phyloP scores from a whole-genome alignment of 2,113 vertebrate genomes.

The Mesocricetus auratus region DNA sequence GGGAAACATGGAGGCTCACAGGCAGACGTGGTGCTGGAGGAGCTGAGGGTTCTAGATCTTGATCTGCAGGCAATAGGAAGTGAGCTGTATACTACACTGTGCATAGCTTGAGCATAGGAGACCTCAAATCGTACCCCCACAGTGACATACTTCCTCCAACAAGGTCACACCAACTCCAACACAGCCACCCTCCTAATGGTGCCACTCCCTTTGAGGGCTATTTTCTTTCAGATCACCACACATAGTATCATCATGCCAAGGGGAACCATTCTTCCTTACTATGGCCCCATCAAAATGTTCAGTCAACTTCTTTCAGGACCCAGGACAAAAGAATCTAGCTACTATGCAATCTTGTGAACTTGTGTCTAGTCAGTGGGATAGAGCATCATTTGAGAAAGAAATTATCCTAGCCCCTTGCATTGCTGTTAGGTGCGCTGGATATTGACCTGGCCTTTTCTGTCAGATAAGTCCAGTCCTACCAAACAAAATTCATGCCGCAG shows the following conservation, averaged over 20 bases:
- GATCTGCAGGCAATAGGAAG: neutral
- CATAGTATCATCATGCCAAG: neutral
- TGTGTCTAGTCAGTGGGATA: neutral
- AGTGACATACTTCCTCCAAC: neutral
- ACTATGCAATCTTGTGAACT: neutral
- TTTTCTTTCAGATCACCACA: neutral
- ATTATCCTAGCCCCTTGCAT: neutral
- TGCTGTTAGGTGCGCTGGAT: too few relatives aligned
- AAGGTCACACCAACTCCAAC: neutral
- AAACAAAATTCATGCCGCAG: neutral
- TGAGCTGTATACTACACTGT: neutral
- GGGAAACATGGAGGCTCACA: neutral
- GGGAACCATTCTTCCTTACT: neutral
- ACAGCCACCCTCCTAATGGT: neutral
- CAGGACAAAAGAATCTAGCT: neutral
- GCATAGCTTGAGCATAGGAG: neutral
- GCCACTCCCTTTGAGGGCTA: neutral
- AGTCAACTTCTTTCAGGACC: neutral
- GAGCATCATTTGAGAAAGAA: neutral
- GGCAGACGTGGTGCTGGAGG: neutral
- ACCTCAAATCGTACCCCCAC: neutral
- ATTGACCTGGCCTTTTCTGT: neutral
- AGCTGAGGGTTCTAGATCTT: neutral
- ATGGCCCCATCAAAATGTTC: neutral
- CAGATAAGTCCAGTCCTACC: neutral